Evolutionary conservation across 2,888 invertebrate genomes (phyloP).

Genomic region (Xestoiulus laeticollis): DNA sequence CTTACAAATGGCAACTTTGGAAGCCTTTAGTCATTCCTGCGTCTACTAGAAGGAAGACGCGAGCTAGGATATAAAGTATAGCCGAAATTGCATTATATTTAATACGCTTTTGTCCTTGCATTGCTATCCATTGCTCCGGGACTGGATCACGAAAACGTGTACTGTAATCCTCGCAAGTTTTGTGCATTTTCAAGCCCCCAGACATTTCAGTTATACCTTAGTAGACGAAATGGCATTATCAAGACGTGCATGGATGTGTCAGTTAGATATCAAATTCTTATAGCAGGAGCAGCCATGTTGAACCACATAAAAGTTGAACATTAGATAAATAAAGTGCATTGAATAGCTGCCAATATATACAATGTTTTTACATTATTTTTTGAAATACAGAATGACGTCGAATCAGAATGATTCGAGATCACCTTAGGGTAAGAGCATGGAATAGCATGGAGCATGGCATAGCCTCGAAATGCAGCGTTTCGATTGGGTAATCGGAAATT

Average conservation of each 20-base stretch:
- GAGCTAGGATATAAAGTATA: background rate
- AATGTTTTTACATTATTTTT: too few relatives aligned
- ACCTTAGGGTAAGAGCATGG: too few relatives aligned
- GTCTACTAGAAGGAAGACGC: background rate
- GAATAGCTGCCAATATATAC: too few relatives aligned
- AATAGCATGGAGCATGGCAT: too few relatives aligned
- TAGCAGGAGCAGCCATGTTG: background rate
- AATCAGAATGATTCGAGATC: too few relatives aligned
- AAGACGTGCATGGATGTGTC: conserved; percentile 7
- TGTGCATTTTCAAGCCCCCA: background rate
- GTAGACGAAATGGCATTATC: background rate
- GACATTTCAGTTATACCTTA: conserved; percentile 18
- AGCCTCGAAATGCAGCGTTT: too few relatives aligned
- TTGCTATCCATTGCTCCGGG: conserved; percentile 22
- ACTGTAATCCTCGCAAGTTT: background rate
- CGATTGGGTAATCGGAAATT: too few relatives aligned
- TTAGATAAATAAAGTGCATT: background rate
- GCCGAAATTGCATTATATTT: background rate
- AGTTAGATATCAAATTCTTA: conserved; percentile 26
- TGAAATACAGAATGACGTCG: too few relatives aligned
- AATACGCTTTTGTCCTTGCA: conserved; percentile 26
- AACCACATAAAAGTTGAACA: background rate
- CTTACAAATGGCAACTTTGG: background rate
- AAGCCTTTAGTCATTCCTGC: background rate
- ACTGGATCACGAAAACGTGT: conserved; percentile 13